Percentiles rank a stretch among this genome's conserved stretches.
Conservation (phyloP, 2,113 vertebrate species). For the Pheucticus melanocephalus region DNA sequence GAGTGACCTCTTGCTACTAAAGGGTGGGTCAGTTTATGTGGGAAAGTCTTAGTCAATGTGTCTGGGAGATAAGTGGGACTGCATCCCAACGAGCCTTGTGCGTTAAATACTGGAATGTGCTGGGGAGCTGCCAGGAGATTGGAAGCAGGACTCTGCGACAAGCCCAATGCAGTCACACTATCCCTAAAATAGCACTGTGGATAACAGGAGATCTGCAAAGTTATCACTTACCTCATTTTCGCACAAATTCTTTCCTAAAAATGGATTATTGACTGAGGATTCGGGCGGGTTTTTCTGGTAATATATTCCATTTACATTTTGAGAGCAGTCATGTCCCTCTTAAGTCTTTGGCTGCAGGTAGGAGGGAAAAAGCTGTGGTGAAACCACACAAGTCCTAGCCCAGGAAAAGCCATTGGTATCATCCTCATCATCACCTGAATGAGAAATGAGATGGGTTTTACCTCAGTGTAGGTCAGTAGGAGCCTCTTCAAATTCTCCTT, state of each 20-base stretch:
- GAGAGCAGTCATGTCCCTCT: neutral
- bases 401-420: neutral
- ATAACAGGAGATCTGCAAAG: conserved; percentile 50
- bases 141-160: conserved; percentile 66
- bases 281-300: neutral
- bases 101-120: conserved; percentile 57
- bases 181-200: conserved; percentile 67
- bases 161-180: conserved; percentile 45
- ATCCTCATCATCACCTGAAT: neutral
- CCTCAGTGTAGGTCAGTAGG: neutral
- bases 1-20: conserved; percentile 33
- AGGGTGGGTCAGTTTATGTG: conserved; percentile 57
- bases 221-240: conserved; percentile 66
- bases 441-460: neutral
- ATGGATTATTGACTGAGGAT: neutral
- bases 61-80: conserved; percentile 58
- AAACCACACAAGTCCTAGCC: neutral
- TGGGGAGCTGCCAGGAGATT: conserved; percentile 69
- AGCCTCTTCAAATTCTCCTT: neutral
- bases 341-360: neutral
- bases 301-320: neutral
- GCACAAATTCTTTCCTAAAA: conserved; percentile 39
- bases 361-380: neutral
- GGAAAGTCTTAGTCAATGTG: conserved; percentile 43
- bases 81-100: conserved; percentile 36